These are phyloP conservation scores for Smithornis capensis DNA, from an alignment of 2,113 vertebrate genomes.

Conservation along the genomic window DNA sequence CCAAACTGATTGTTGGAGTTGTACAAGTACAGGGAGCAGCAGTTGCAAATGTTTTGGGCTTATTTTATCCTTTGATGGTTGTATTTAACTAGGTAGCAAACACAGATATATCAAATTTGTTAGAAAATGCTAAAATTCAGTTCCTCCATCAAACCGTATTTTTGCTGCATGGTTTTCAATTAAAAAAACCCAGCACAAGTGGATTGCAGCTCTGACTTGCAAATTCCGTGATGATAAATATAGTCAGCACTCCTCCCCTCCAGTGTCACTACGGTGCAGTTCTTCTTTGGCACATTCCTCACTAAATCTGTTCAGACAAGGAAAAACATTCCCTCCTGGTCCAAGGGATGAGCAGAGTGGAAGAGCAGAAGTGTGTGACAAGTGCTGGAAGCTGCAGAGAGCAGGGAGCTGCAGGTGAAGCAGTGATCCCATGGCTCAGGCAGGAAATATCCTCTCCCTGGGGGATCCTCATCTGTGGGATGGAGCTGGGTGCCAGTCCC, in stretches of 20 bases:
- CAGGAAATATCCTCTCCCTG: background rate
- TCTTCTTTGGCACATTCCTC: background rate
- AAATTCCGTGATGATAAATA: background rate
- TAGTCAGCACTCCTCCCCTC: background rate
- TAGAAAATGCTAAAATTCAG: background rate
- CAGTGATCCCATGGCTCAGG: background rate
- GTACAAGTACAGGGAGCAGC: background rate
- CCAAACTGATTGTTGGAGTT: rapidly evolving
- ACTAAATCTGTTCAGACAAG: background rate
- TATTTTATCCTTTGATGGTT: background rate
- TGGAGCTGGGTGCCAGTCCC: background rate
- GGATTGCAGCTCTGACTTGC: slow-evolving; percentile 19
- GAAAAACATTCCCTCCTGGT: background rate
- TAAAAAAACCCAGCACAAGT: background rate
- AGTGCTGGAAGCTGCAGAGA: background rate
- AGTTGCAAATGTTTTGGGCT: background rate
- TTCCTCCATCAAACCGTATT: background rate
- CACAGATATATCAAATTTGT: background rate
- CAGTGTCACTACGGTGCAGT: background rate
- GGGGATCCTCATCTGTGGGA: background rate
- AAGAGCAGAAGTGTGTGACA: background rate
- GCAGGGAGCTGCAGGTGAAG: background rate
- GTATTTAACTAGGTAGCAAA: background rate
- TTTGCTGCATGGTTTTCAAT: background rate
- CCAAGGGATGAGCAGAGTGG: background rate